Evolutionary conservation across 2,888 invertebrate genomes (phyloP), one percentile per base, ranked within the genome.

Genomic region (Hirtodrosophila trivittata): DNA sequence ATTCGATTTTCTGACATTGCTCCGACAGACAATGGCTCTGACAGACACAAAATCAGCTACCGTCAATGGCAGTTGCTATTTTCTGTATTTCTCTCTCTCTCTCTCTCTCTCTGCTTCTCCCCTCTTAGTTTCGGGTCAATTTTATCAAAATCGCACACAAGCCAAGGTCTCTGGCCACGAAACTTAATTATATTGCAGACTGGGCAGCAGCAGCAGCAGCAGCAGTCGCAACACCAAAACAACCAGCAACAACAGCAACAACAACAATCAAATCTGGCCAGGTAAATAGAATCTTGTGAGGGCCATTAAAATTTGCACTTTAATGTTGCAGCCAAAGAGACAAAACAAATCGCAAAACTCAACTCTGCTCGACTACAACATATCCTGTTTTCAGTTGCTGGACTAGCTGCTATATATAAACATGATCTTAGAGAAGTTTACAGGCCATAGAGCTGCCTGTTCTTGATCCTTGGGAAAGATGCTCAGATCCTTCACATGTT

Each of bases 181-280:
- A 80, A 82, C 86, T 85, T 85, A 82, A 85, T 82, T 82, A 82
- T 85, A 85, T 82, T 85, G 83, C 80, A 76, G 68, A 74, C 43
- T 50, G 55, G 55, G 38, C 60, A 41, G 10, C 56, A 55, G 14
- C 25, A 42, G 9, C 45, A 62, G 10, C 50, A 65, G 18, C 32
- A 35, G 12, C 1, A 14, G 9, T 46, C 63, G 38, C 60, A 41
- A n/a, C 56, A 56, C 12, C 26, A 43, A 9, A 35, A 63, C 9
- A 46, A 66, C 7, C 43, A 54, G 35, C 38, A 54, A 13, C 47
- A 46, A 7, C 30, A 54, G 9, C 47, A 56, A 33, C 49, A 67
- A 30, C 25, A 54, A 42, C 39, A 57, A 51, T 56, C 43, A 39
- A 70, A 70, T 55, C 70, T 66, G 66, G 75, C 71, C 73, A 70